These are phyloP conservation scores for Caenorhabditis sinica DNA, from an alignment of 2,888 invertebrate genomes.

Conservation along the genomic window DNA sequence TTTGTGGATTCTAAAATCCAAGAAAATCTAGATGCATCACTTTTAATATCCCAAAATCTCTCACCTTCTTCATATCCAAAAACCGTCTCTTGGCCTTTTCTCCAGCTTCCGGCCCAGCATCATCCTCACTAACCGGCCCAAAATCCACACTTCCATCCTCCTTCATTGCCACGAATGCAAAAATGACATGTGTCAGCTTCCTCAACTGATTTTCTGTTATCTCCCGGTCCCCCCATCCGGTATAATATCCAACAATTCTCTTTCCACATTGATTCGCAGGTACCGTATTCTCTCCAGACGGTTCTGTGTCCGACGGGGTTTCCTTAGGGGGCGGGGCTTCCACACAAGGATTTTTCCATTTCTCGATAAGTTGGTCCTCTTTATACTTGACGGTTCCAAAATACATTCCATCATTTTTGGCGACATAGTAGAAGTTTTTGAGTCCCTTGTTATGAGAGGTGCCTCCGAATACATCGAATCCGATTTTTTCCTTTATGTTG, in stretches of 20 bases:
- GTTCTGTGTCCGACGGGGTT: no score
- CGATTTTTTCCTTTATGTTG: constrained; percentile 41
- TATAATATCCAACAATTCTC: constrained; percentile 74
- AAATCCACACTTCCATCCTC: constrained; percentile 66
- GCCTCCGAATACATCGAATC: constrained; percentile 65
- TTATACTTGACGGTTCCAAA: constrained; percentile 53
- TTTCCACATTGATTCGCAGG: constrained; percentile 65
- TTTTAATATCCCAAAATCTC: no score
- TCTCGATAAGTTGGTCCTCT: constrained; percentile 21
- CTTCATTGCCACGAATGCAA: constrained; percentile 72
- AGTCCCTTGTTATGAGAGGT: constrained; percentile 59
- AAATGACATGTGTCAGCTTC: constrained; percentile 73
- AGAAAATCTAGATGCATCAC: no score
- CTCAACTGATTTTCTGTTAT: constrained; percentile 63
- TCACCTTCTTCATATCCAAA: constrained; percentile 59
- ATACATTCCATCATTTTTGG: constrained; percentile 69
- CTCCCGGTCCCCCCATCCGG: constrained; percentile 72
- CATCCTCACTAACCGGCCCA: constrained; percentile 65
- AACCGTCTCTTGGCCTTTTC: constrained; percentile 62
- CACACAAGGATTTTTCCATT: constrained; percentile 50
- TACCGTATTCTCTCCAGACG: constrained; percentile 39
- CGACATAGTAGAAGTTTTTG: constrained; percentile 43
- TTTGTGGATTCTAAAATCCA: no score
- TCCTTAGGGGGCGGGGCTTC: no score
- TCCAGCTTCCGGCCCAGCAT: constrained; percentile 48